Evolutionary conservation across 2,888 invertebrate species (phyloP), one percentile per base, ranked within the genome.

Genomic region (Nesidiocoris tenuis): DNA sequence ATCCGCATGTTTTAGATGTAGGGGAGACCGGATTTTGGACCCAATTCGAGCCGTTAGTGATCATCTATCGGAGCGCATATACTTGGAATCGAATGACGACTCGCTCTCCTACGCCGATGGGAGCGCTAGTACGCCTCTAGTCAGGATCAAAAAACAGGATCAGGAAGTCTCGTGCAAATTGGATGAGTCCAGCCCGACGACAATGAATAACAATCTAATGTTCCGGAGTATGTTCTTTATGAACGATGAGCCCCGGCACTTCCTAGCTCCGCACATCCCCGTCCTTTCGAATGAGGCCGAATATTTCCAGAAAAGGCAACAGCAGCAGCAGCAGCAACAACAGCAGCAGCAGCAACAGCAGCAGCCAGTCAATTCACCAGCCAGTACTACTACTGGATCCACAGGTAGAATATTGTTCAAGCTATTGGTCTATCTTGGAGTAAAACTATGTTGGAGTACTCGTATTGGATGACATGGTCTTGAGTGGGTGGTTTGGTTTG

Each of bases 151-250:
- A 67, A 65, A 64, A 25, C 12, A 75, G 25, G 70, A 63, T n/a
- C 65, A 71, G 63, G 63, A 55, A n/a, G 21, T 24, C 24, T 56
- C 17, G 23, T 39, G 61, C 63, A 72, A 63, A 22, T 17, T 72
- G 39, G 65, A 22, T 2, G 39, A 39, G 24, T 5, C 18, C 19
- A 63, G 22, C 63, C n/a, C 59, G 59, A 59, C 74, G 68, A 79
- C 70, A 56, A 81, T 81, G 81, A 81, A 81, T 65, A 81, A 79
- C 66, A 81, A 81, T 78, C 78, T 81, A 59, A 80, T 81, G 80
- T 80, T 80, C 75, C 78, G 80, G 72, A 81, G 81, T 75, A 81
- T 81, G 81, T 81, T 81, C 78, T 80, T 81, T 76, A 81, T 81
- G 80, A 81, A 80, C 74, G 81, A 81, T 77, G 81, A 81, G 75